A percentile compares a stretch with the other conserved stretches of the same genome.
These are phyloP conservation scores for Mandrillus leucophaeus DNA, from an alignment of 2,113 vertebrate genomes.

Conservation along the genomic window DNA sequence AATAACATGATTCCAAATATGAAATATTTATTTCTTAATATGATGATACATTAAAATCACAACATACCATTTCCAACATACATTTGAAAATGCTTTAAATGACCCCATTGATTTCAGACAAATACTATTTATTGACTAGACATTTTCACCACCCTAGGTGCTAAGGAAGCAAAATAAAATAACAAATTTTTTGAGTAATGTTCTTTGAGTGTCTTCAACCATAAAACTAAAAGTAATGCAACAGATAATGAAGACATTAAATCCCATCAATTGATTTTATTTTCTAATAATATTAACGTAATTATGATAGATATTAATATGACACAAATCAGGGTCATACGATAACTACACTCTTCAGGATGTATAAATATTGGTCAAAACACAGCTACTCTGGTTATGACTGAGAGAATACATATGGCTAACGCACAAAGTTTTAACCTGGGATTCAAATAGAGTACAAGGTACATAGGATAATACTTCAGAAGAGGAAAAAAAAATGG, in stretches of 20 bases:
- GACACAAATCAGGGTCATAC: background rate
- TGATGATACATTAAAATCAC: background rate
- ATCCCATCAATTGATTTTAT: background rate
- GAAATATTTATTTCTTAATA: background rate
- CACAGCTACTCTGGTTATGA: background rate
- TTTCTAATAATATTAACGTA: background rate
- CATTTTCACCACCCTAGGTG: background rate
- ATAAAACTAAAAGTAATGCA: background rate
- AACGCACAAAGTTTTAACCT: background rate
- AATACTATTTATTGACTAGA: background rate
- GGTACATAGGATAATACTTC: background rate
- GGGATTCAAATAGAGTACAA: conserved; percentile 15
- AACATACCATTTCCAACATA: background rate
- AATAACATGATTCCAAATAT: background rate
- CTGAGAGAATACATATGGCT: background rate
- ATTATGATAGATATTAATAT: background rate
- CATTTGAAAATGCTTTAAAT: background rate
- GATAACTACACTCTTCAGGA: background rate
- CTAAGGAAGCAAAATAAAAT: background rate
- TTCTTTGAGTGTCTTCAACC: background rate
- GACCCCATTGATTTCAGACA: background rate
- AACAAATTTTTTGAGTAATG: background rate
- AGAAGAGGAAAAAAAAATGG: background rate
- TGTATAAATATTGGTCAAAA: background rate
- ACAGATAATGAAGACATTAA: background rate